A percentile compares a stretch with the other conserved stretches of the same genome.
These are phyloP conservation scores for Percina caprodes DNA, from an alignment of 2,113 vertebrate genomes.

Conservation along the genomic window DNA sequence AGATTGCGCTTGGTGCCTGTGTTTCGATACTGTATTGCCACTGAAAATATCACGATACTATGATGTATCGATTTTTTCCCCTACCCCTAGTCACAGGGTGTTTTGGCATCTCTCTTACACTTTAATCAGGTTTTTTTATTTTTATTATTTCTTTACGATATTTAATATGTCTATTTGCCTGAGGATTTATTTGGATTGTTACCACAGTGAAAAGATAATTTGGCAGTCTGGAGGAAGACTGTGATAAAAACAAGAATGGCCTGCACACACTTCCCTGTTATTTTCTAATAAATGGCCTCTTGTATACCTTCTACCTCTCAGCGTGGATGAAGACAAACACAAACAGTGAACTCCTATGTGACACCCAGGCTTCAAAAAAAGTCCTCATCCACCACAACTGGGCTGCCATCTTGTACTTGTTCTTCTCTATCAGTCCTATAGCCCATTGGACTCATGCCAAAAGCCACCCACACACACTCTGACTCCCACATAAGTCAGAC, in stretches of 20 bases:
- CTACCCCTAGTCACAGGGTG: neutral
- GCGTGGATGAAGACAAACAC: constrained; percentile 62
- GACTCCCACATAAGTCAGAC: constrained; percentile 63
- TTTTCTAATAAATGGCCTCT: constrained; percentile 43
- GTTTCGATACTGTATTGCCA: too few species aligned
- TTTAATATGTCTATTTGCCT: constrained; percentile 8
- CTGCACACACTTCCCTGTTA: constrained; percentile 29
- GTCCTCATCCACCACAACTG: constrained; percentile 26
- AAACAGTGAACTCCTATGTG: constrained; percentile 47
- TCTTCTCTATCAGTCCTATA: constrained; percentile 46
- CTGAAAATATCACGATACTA: too few species aligned
- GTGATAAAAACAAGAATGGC: constrained; percentile 40
- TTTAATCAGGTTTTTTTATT: constrained; percentile 17
- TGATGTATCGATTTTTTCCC: too few species aligned
- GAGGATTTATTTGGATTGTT: constrained; percentile 15
- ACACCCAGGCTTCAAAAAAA: constrained; percentile 59
- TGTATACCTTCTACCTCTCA: constrained; percentile 40
- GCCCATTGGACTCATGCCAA: constrained; percentile 33
- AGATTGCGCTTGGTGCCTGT: too few species aligned
- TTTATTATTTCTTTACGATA: constrained; percentile 5
- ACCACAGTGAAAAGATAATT: constrained; percentile 16
- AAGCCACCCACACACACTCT: constrained; percentile 56
- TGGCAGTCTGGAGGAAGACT: constrained; percentile 20
- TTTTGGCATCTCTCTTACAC: neutral
- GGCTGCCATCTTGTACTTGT: constrained; percentile 40